Conservation (phyloP, 2,113 vertebrate genomes). For the Pollimyrus isidori region DNA sequence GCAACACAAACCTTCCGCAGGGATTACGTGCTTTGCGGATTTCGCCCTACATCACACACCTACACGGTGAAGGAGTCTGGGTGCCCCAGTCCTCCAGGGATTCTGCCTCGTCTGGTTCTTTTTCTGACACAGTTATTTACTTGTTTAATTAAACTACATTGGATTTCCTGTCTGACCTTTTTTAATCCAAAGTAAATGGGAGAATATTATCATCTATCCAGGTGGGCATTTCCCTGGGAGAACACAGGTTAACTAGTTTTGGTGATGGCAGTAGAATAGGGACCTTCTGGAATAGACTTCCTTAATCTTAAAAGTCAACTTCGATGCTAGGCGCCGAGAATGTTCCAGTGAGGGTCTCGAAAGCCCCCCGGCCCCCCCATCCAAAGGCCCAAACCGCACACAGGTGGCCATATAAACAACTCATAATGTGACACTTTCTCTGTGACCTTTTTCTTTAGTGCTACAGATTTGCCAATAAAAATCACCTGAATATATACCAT, state of each 20-base stretch:
- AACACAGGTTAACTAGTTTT: background rate
- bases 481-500: background rate
- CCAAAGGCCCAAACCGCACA: background rate
- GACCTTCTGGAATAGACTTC: background rate
- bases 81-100: background rate
- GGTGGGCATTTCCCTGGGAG: background rate
- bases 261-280: background rate
- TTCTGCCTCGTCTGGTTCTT: background rate
- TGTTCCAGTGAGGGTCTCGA: background rate
- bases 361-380: background rate
- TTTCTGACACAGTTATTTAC: constrained; percentile 1
- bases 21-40: background rate
- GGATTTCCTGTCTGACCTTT: background rate
- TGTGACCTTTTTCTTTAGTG: background rate
- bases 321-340: background rate
- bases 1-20: background rate
- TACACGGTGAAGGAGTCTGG: background rate
- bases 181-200: background rate
- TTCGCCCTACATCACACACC: background rate
- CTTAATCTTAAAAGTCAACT: background rate
- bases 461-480: background rate
- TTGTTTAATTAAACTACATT: background rate
- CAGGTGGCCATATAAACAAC: background rate
- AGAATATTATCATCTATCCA: background rate
- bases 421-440: background rate